Base-by-base conservation (phyloP, 1,140 invertebrate species). In the Megalopta genalis region DNA sequence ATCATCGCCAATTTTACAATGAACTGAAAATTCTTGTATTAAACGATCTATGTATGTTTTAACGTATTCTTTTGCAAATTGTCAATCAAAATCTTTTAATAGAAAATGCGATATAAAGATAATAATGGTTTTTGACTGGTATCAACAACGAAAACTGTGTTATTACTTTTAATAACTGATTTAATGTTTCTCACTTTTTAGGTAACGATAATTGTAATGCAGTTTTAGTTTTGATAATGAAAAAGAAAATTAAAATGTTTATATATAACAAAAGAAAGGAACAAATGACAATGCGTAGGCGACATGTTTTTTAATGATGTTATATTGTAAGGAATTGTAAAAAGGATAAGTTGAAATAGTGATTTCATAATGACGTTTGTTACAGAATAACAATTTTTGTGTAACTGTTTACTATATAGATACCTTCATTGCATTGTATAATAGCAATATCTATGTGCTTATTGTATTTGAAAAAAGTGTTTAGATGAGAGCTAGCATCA, bases 391-490 rank as follows among this genome's bases (percentile, higher is more conserved):
- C 85, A 83, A 66, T 65, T 72, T 63, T 85, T 80, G 84, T 80
- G 81, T 89, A 89, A 89, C 64, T 81, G 81, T 87, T 88, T 87
- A 82, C 77, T 81, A 87, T 69, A 83, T 89, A 86, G 80, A 77
- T 77, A 89, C 60, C 83, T 86, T 83, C 87, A 88, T 89, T 89
- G 84, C 88, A 90, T 88, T 91, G 86, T 90, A 88, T 88, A 84
- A 90, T 90, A 91, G 86, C 87, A 87, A 89, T 90, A 90, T 88
- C 74, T 86, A 90, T 89, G 88, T 91, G 90, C 90, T 92, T 91
- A 90, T 87, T 91, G 88, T 91, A 92, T 89, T 90, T 90, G 86
- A 86, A 90, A 88, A 88, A 81, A 52, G 6, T 89, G 84, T 90
- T 91, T 87, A 88, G 76, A 83, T 66, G 77, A 86, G 54, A 82